Base-by-base conservation (phyloP, 2,888 invertebrate genomes). In the Unio delphinus region DNA sequence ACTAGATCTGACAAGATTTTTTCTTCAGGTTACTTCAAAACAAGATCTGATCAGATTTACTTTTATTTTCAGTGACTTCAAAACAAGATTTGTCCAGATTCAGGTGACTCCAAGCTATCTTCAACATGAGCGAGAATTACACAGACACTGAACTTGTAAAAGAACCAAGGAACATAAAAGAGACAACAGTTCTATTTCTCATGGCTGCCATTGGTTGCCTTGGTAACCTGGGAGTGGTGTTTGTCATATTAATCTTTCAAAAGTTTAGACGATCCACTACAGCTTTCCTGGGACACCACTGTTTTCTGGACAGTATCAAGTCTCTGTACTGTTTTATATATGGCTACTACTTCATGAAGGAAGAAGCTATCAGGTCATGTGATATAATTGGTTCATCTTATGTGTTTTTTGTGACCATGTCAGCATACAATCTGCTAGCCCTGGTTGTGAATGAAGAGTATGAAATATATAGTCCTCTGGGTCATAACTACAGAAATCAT, bases 341-440 rank as follows among this genome's bases (percentile, higher is more conserved):
- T 56, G 87, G 86, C 6, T 83, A 84, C 65, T 84, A 85, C 60
- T 73, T 88, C 59, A 73, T 88, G 26, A 73, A 78, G 23, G 72
- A 76, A 8, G 63, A 74, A 11, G 79, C 77, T 34, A 84, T 85
- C 7, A 78, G 80, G 6, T 80, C 80, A 68, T 96, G 96, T 89
- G 95, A 95, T 28, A 91, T 96, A 76, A 94, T 96, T 64, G 96
- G 96, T 90, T 96, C 95, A 8, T 95, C 95, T 17, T 96, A 96
- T 90, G 92, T 96, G 66, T 92, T 96, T 77, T 91, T 96, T 87
- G 95, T 96, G 85, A 96, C 96, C 62, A 95, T 96, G 66, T 95
- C 96, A 65, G 95, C 96, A 64, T 95, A 96, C 88, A 96, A 96
- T 90, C 94, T 96, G 93, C 93, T 96, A 79, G 89, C 88, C 1